A percentile compares a stretch with the other conserved stretches of the same genome.
These are phyloP conservation scores for Aricia artaxerxes DNA, from an alignment of 2,888 invertebrate genomes.

Conservation along the genomic window DNA sequence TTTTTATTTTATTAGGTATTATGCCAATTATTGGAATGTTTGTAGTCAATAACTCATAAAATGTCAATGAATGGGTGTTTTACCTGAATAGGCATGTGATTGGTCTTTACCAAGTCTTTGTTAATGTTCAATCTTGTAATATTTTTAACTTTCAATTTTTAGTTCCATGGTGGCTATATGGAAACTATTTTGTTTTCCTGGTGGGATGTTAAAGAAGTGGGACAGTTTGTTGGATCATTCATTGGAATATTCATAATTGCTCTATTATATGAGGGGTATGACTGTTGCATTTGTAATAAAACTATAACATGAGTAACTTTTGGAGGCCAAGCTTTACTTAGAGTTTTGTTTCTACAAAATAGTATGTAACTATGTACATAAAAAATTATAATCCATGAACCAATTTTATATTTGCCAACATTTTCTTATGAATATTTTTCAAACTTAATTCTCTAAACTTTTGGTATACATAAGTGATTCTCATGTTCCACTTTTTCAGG, in stretches of 20 bases:
- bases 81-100: too few relatives aligned
- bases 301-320: neutral
- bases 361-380: too few relatives aligned
- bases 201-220: slow-evolving; percentile 88
- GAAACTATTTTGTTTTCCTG: slow-evolving; percentile 90
- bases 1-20: too few relatives aligned
- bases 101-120: too few relatives aligned
- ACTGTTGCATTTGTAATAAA: neutral
- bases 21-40: too few relatives aligned
- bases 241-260: slow-evolving; percentile 95
- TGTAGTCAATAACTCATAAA: neutral
- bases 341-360: neutral
- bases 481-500: slow-evolving; percentile 56
- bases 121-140: neutral
- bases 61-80: neutral
- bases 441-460: neutral
- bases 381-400: neutral
- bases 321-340: neutral
- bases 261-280: slow-evolving; percentile 92
- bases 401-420: slow-evolving; percentile 23
- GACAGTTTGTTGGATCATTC: slow-evolving; percentile 93
- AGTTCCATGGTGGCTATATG: slow-evolving; percentile 89
- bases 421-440: neutral
- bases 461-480: neutral
- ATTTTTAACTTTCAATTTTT: slow-evolving; percentile 62